Conservation (phyloP, 2,888 invertebrate species). For the Apoderus coryli region DNA sequence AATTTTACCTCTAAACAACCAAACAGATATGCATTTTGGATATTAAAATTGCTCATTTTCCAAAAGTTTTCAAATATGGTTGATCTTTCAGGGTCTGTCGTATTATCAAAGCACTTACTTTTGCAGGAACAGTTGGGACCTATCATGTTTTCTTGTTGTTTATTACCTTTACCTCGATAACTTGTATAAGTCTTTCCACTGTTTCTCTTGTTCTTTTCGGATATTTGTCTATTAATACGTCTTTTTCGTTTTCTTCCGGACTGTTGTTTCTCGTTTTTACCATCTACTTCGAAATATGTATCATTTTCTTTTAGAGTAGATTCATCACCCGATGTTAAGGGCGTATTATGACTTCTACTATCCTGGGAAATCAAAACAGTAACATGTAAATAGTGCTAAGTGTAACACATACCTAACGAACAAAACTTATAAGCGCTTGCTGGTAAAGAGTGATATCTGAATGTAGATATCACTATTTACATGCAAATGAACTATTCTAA, state of each 20-base stretch:
- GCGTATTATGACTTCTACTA: no score
- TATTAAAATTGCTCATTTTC: slow-evolving; percentile 5
- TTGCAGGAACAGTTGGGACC: slow-evolving; percentile 3
- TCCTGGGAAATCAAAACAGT: no score
- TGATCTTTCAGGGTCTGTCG: neutral
- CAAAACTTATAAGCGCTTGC: neutral
- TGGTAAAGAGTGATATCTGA: slow-evolving; percentile 1
- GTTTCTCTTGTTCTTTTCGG: neutral
- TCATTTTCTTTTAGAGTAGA: no score
- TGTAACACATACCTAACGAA: neutral
- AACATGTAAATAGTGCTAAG: neutral
- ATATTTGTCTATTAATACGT: slow-evolving; percentile 1
- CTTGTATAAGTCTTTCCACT: slow-evolving; percentile 1
- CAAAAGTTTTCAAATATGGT: slow-evolving; percentile 8
- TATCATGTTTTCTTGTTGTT: neutral
- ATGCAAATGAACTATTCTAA: neutral
- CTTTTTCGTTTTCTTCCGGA: slow-evolving; percentile 1
- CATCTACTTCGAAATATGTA: neutral
- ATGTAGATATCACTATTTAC: slow-evolving; percentile 2
- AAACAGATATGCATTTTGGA: slow-evolving; percentile 8
- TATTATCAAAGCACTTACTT: slow-evolving; percentile 3
- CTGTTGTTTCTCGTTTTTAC: neutral
- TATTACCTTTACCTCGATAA: neutral
- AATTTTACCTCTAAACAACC: slow-evolving; percentile 5
- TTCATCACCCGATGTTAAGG: no score